Base-by-base conservation (phyloP, 2,797 vertebrate species). In the Scyliorhinus canicula region DNA sequence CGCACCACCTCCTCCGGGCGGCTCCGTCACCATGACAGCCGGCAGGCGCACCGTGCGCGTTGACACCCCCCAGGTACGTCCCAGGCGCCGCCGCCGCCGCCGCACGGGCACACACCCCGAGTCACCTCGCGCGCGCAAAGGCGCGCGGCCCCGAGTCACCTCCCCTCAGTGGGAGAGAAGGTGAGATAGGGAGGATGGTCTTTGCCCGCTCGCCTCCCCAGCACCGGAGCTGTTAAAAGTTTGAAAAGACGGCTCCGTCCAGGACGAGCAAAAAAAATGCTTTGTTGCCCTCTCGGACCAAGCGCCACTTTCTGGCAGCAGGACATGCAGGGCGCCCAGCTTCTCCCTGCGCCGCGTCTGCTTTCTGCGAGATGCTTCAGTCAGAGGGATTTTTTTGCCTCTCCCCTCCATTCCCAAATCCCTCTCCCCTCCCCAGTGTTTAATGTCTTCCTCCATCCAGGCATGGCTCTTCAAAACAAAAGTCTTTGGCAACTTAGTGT, bases 1-100 rank as follows among this genome's bases (percentile, higher is more conserved):
- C 88, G n/a, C 52, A 26, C 50, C 57, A 14, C 86, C 86, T 90
- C 79, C 52, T 88, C 35, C 85, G 16, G 85, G 85, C 85, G 55
- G 90, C n/a, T 93, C 93, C 63, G 93, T 93, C 93, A 93, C 93
- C 93, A 93, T 93, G 65, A 44, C 93, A 69, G 93, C 90, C 4
- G 47, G 7, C 47, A 28, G 31, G 57, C 57, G 57, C n/a, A 26
- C 90, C 90, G 60, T 19, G 55, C 35, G n/a, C 57, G 6, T 16
- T 57, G 31, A 9, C 50, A 3, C 1, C 2, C 86, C 28, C 9
- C 12, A 16, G 65, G 65, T 40, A 14, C 40, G 55, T 55, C 55
- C 3, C 12, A 12, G 26, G 19, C 47, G 1, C 82, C 47, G 8
- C 21, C 47, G 44, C 16, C 77, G 47, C 6, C 86, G 28, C 52